Conservation (phyloP, 2,797 vertebrate species). For the Crax fasciolata region DNA sequence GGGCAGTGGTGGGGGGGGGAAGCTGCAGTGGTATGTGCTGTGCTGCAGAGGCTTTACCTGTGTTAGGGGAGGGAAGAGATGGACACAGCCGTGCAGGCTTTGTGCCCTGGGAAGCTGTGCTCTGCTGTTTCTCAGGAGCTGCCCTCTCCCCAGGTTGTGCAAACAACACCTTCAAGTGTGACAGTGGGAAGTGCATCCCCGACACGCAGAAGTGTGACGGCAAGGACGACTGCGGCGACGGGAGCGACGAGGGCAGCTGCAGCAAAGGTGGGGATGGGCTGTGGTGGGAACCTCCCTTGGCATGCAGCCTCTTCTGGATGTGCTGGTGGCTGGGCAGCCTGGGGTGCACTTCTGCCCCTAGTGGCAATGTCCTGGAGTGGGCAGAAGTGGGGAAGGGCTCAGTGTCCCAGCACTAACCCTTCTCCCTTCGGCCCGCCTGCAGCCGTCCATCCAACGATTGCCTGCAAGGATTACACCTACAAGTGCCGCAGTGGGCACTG, state of each 20-base stretch:
- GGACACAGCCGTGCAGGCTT: rapidly evolving
- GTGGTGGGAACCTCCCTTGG: background rate
- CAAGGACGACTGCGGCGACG: constrained; percentile 87
- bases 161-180: constrained; percentile 80
- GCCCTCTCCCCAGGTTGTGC: constrained; percentile 81
- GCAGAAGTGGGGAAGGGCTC: background rate
- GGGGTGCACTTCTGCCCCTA: rapidly evolving
- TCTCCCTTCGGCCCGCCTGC: background rate
- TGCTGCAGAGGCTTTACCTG: background rate
- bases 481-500: constrained; percentile 87
- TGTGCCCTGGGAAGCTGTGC: background rate
- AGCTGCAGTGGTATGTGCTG: background rate
- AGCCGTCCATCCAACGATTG: rapidly evolving
- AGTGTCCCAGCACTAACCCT: background rate
- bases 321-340: background rate
- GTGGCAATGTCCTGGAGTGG: background rate
- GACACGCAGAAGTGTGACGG: constrained; percentile 84
- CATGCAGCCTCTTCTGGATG: rapidly evolving
- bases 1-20: rapidly evolving
- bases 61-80: rapidly evolving
- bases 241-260: constrained; percentile 89
- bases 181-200: constrained; percentile 85
- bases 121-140: background rate
- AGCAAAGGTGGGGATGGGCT: background rate
- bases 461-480: constrained; percentile 85